Evolutionary conservation across 2,797 vertebrate species (phyloP).

Genomic region (Helarctos malayanus): DNA sequence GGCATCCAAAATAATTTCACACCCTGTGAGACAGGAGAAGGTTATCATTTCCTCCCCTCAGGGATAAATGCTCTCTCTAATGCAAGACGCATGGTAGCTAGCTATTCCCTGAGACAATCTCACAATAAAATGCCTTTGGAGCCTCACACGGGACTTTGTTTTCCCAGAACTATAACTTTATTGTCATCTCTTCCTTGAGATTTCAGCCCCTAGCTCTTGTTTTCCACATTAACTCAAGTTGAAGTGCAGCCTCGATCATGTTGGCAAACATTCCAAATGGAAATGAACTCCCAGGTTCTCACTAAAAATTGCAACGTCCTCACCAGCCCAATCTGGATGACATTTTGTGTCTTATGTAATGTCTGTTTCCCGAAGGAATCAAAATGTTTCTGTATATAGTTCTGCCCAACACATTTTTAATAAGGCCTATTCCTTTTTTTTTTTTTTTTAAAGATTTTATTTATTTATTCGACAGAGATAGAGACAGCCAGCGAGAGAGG

Average conservation of each 20-base stretch:
- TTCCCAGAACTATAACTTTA: conserved; percentile 45
- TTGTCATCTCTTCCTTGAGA: conserved; percentile 58
- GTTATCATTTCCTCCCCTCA: conserved; percentile 59
- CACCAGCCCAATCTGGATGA: conserved; percentile 30
- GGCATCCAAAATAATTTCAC: conserved; percentile 61
- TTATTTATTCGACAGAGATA: no score
- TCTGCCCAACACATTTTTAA: conserved; percentile 61
- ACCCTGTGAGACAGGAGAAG: conserved; percentile 55
- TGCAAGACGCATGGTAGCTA: background rate
- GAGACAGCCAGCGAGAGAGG: no score
- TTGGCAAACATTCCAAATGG: conserved; percentile 70
- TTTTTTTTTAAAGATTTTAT: no score
- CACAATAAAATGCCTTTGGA: background rate
- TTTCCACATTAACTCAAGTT: conserved; percentile 67
- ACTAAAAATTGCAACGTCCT: conserved; percentile 33
- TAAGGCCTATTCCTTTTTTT: background rate
- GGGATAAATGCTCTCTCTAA: background rate
- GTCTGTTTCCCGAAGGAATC: conserved; percentile 53
- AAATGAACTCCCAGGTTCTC: conserved; percentile 72
- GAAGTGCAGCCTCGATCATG: background rate
- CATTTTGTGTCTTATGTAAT: conserved; percentile 70
- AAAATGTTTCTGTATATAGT: conserved; percentile 56
- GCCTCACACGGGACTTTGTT: background rate
- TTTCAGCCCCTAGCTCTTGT: conserved; percentile 58
- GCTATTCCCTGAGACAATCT: background rate